A percentile compares a stretch with the other conserved stretches of the same genome.
These are phyloP conservation scores for Phalanger gymnotis DNA, from an alignment of 2,797 vertebrate genomes.

Conservation along the genomic window DNA sequence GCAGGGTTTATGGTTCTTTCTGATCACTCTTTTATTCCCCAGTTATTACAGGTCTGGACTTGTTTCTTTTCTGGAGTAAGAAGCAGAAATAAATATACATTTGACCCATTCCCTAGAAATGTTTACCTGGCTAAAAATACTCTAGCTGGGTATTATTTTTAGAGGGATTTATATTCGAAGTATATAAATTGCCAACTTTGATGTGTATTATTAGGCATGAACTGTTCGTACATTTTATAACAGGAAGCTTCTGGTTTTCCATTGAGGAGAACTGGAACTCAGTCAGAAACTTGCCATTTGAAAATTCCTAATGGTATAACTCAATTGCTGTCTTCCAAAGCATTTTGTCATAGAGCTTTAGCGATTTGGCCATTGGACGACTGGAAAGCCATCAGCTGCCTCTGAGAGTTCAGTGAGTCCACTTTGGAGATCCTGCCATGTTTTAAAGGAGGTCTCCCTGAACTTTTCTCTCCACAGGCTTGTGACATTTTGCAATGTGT, in stretches of 20 bases:
- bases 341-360: constrained; percentile 59
- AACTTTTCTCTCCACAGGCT: constrained; percentile 54
- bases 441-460: constrained; percentile 67
- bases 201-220: constrained; percentile 83
- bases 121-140: constrained; percentile 85
- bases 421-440: constrained; percentile 58
- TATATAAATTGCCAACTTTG: constrained; percentile 77
- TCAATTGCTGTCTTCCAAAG: constrained; percentile 74
- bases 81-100: constrained; percentile 61
- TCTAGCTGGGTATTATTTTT: constrained; percentile 77
- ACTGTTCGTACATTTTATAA: constrained; percentile 87
- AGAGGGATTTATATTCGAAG: constrained; percentile 79
- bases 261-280: constrained; percentile 85
- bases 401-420: constrained; percentile 33
- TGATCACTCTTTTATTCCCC: constrained; percentile 23
- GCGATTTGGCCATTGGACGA: constrained; percentile 54
- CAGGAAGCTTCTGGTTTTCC: constrained; percentile 87
- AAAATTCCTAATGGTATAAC: constrained; percentile 58
- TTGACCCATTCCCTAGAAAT: constrained; percentile 71
- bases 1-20: background rate
- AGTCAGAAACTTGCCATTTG: constrained; percentile 84
- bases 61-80: constrained; percentile 46
- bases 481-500: constrained; percentile 77
- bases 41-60: constrained; percentile 45
- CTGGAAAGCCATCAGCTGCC: constrained; percentile 14